Evolutionary conservation across 2,888 invertebrate genomes (phyloP).

Genomic region (Cryptocephalus moraei): DNA sequence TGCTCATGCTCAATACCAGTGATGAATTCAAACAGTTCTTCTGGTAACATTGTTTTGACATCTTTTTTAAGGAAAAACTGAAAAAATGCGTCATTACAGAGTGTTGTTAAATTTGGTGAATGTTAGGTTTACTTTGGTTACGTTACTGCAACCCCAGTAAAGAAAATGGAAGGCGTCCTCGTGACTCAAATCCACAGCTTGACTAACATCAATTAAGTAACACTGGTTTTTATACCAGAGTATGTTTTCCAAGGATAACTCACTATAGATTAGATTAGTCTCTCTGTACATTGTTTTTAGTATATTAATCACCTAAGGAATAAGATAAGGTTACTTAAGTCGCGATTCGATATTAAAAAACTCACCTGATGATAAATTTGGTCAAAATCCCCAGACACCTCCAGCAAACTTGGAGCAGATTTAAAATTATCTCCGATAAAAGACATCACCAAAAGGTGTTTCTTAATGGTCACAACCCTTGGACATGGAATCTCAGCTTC

Average conservation of each 20-base stretch:
- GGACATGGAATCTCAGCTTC: too few species aligned
- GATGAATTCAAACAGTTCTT: constrained; percentile 65
- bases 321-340: too few species aligned
- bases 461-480: too few species aligned
- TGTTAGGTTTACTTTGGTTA: constrained; percentile 52
- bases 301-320: too few species aligned
- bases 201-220: constrained; percentile 90
- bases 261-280: constrained; percentile 86
- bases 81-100: constrained; percentile 13
- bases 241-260: constrained; percentile 88
- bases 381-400: too few species aligned
- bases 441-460: too few species aligned
- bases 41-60: constrained; percentile 53
- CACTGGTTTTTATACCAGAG: constrained; percentile 71
- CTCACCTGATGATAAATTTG: too few species aligned
- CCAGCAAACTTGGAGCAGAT: too few species aligned
- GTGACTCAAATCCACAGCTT: constrained; percentile 88
- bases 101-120: too few species aligned
- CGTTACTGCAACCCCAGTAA: constrained; percentile 77
- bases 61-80: constrained; percentile 68
- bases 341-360: too few species aligned
- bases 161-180: constrained; percentile 81
- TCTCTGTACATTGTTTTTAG: constrained; percentile 64
- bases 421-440: too few species aligned
- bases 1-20: constrained; percentile 51